These are phyloP conservation scores for Arvicanthis niloticus DNA, from an alignment of 2,113 vertebrate genomes.

Conservation along the genomic window DNA sequence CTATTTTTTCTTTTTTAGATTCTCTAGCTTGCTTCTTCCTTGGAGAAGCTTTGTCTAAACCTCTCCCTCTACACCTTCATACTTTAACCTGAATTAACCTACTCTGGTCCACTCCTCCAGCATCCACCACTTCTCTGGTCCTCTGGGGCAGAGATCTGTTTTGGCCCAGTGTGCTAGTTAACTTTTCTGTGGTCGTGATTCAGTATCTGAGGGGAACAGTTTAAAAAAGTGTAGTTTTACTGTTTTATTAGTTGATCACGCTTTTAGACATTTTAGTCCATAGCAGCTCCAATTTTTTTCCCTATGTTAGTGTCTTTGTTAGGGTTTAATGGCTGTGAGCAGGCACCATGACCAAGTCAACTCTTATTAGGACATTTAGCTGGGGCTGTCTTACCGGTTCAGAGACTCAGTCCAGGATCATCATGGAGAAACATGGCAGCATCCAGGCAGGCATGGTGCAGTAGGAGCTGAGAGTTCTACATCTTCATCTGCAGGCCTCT, in stretches of 20 bases:
- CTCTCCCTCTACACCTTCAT: background rate
- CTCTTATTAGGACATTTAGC: too few species aligned
- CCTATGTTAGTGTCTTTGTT: background rate
- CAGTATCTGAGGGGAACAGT: too few species aligned
- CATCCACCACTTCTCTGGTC: background rate
- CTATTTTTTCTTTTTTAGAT: background rate
- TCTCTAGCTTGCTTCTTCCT: rapidly evolving
- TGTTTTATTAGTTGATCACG: background rate
- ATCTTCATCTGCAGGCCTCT: too few species aligned
- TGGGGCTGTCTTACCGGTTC: too few species aligned
- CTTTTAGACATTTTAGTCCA: background rate
- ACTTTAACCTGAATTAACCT: background rate
- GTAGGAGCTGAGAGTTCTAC: too few species aligned
- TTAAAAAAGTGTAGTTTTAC: background rate
- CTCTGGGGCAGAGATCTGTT: background rate
- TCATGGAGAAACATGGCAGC: too few species aligned
- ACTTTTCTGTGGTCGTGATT: background rate
- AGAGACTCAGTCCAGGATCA: too few species aligned
- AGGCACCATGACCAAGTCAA: too few species aligned
- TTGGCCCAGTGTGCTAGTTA: background rate
- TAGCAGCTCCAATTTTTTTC: background rate
- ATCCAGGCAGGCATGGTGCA: too few species aligned
- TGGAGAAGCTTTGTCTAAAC: background rate
- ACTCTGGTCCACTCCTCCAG: background rate
- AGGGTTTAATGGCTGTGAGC: too few species aligned